Base-by-base conservation (phyloP, 2,113 vertebrate genomes). In the Anseranas semipalmata region DNA sequence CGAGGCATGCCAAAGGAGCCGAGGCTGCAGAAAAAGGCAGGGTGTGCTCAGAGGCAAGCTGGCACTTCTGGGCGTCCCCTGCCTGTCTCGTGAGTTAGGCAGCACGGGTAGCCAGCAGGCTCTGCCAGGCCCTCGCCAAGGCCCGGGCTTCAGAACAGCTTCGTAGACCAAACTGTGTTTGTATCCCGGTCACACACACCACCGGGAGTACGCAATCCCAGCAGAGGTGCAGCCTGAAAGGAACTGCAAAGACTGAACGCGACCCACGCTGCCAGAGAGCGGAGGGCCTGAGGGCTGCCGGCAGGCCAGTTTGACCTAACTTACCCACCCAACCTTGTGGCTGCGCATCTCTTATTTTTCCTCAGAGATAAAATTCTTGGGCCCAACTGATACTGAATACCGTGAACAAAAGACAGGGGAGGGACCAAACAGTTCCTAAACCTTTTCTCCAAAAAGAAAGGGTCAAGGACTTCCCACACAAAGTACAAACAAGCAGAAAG, bases 1-100 rank as follows among this genome's bases (percentile, higher is more conserved):
- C 99, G 99, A 41, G 99, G 96, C 98, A 98, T 98, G 98, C 98
- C 99, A 95, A 98, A 98, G 98, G 99, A 98, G 79, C 98, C 96
- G 67, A 98, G 99, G 95, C 98, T 98, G 98, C 73, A 20, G 93
- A 97, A 96, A 60, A 98, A 97, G 62, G 93, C 62, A 73, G 60
- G 65, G 72, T 0, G 4, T 0, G 4, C 73, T 97, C 91, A 87
- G 86, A 93, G 43, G 56, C 24, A 5, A 27, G 72, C 35, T 58
- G 95, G 79, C 93, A 87, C 83, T 94, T 37, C 68, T 27, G 62
- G 33, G 81, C 45, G 70, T 9, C 56, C 45, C 30, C 27, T 0
- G 18, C 33, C 41, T 8, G 12, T 25, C 55, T 48, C 43, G 7
- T 7, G 14, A 41, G 62, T 6, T 1, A 12, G 59, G 60, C 73